These are phyloP conservation scores for Phenganax subtilis DNA, from an alignment of 92 coral and sea anemone genomes.

Conservation along the genomic window DNA sequence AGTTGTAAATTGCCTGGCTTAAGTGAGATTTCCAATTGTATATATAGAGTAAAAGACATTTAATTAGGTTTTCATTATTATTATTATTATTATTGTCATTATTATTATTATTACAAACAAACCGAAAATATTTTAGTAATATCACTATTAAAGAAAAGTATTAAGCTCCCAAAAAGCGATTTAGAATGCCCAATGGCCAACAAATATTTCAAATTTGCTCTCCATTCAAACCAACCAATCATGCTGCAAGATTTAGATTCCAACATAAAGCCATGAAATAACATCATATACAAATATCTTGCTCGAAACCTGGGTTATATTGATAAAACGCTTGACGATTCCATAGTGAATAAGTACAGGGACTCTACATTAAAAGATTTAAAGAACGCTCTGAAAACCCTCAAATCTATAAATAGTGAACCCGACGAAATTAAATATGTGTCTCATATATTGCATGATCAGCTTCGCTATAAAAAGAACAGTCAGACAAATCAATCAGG, in stretches of 20 bases:
- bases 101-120: no score
- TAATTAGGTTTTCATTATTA: no score
- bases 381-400: not conserved
- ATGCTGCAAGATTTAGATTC: not conserved
- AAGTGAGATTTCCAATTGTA: no score
- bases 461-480: no score
- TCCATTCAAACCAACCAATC: not conserved
- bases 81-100: no score
- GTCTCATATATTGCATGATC: not conserved
- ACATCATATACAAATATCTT: no score
- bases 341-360: not conserved
- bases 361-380: not conserved
- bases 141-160: not conserved
- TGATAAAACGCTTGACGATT: not conserved
- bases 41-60: no score
- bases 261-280: no score
- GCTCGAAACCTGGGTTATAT: not conserved
- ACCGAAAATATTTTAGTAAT: no score
- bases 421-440: conserved; percentile 4
- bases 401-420: not conserved
- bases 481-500: not conserved
- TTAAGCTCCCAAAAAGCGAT: not conserved
- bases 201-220: conserved; percentile 4
- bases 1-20: no score
- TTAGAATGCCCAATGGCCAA: no score